These are phyloP conservation scores for Ommatoiulus sabulosus DNA, from an alignment of 2,888 invertebrate species.

Conservation along the genomic window DNA sequence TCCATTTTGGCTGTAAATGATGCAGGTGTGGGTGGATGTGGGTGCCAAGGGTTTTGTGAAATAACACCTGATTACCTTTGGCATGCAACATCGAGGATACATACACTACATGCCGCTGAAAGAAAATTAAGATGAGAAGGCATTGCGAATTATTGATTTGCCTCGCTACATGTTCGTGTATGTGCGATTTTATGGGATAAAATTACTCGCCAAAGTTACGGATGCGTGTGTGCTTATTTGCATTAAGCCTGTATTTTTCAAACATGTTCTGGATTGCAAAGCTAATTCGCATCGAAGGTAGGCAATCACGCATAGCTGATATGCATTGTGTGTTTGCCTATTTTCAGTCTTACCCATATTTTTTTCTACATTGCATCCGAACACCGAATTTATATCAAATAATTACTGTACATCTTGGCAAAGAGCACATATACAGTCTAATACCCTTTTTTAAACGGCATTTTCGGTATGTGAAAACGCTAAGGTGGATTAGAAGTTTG, in stretches of 20 bases:
- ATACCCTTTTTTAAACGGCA: too few relatives aligned
- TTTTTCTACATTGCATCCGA: too few relatives aligned
- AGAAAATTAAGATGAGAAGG: background rate
- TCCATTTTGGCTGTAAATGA: slow-evolving; percentile 10
- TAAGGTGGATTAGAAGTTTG: too few relatives aligned
- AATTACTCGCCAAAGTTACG: background rate
- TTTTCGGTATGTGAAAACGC: too few relatives aligned
- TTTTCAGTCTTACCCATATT: background rate
- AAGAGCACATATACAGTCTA: too few relatives aligned
- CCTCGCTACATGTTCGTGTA: background rate
- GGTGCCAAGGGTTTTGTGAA: background rate
- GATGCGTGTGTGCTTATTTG: background rate
- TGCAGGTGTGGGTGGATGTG: background rate
- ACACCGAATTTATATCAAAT: too few relatives aligned
- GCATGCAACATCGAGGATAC: slow-evolving; percentile 19
- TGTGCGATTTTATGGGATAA: background rate
- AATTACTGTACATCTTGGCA: too few relatives aligned
- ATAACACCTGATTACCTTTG: slow-evolving; percentile 2
- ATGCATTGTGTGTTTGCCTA: background rate
- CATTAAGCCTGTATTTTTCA: background rate
- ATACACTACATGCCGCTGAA: background rate
- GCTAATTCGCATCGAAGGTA: background rate
- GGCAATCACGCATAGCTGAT: background rate
- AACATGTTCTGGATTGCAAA: background rate
- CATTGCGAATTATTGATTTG: slow-evolving; percentile 19